Conservation (phyloP, 2,888 invertebrate genomes). For the Thumatha senex region DNA sequence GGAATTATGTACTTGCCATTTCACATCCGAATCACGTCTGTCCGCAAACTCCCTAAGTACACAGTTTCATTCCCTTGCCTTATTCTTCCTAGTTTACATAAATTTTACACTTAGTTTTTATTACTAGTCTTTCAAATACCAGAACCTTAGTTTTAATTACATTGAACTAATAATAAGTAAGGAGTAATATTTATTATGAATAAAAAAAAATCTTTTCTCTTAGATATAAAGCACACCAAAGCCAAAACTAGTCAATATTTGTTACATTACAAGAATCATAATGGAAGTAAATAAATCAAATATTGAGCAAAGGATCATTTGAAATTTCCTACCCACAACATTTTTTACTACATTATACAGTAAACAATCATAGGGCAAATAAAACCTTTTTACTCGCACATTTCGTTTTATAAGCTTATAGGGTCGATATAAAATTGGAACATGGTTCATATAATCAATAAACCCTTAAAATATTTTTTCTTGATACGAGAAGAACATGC, state of each 20-base stretch:
- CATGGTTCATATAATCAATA: constrained; percentile 59
- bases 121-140: too few relatives aligned
- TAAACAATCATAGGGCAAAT: constrained; percentile 68
- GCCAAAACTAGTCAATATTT: constrained; percentile 8
- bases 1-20: too few relatives aligned
- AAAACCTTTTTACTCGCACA: constrained; percentile 64
- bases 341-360: constrained; percentile 51
- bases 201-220: too few relatives aligned
- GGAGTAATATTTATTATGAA: too few relatives aligned
- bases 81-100: too few relatives aligned
- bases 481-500: constrained; percentile 29
- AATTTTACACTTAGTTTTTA: too few relatives aligned
- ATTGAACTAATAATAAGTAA: too few relatives aligned
- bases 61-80: too few relatives aligned
- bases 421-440: constrained; percentile 55
- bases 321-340: constrained; percentile 34
- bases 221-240: background rate
- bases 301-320: constrained; percentile 32
- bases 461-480: constrained; percentile 41
- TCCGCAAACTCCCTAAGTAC: too few relatives aligned
- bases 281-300: constrained; percentile 46
- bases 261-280: constrained; percentile 15
- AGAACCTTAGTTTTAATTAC: too few relatives aligned
- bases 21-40: too few relatives aligned
- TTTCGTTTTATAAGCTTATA: constrained; percentile 59